A percentile compares a stretch with the other conserved stretches of the same genome.
These are phyloP conservation scores for Lepidochitona cinerea DNA, from an alignment of 2,888 invertebrate genomes.

Conservation along the genomic window DNA sequence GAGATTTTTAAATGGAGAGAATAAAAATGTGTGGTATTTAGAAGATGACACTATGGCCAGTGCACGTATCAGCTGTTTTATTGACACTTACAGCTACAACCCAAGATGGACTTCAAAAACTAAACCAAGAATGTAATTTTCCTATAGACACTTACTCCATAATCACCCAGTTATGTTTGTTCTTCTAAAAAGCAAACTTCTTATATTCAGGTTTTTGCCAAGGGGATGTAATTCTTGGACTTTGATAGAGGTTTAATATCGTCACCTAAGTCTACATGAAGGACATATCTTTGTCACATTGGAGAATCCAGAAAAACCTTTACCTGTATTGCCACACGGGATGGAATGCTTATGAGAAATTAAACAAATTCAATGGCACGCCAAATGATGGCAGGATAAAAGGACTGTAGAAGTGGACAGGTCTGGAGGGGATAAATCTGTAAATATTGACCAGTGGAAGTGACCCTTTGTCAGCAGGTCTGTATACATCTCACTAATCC, in stretches of 20 bases:
- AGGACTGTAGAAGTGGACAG: background rate
- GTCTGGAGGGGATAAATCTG: background rate
- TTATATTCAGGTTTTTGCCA: background rate
- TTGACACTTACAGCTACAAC: too few relatives aligned
- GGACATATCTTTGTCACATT: too few relatives aligned
- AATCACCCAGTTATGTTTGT: background rate
- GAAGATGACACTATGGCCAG: too few relatives aligned
- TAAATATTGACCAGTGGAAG: background rate
- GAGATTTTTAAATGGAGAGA: too few relatives aligned
- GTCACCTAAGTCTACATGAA: too few relatives aligned
- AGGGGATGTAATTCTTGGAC: background rate
- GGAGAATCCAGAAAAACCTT: too few relatives aligned
- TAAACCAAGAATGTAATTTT: background rate
- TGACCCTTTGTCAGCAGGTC: background rate
- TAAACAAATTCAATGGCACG: background rate
- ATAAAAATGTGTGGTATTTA: too few relatives aligned
- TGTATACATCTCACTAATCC: background rate
- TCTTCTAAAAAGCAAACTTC: background rate
- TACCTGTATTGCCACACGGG: too few relatives aligned
- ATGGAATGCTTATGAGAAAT: conserved; percentile 7
- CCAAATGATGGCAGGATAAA: background rate
- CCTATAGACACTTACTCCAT: background rate
- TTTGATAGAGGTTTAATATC: too few relatives aligned
- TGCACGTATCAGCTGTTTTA: too few relatives aligned
- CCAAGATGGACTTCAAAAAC: too few relatives aligned